These are phyloP conservation scores for Limenitis camilla DNA, from an alignment of 2,888 invertebrate species.

Conservation along the genomic window DNA sequence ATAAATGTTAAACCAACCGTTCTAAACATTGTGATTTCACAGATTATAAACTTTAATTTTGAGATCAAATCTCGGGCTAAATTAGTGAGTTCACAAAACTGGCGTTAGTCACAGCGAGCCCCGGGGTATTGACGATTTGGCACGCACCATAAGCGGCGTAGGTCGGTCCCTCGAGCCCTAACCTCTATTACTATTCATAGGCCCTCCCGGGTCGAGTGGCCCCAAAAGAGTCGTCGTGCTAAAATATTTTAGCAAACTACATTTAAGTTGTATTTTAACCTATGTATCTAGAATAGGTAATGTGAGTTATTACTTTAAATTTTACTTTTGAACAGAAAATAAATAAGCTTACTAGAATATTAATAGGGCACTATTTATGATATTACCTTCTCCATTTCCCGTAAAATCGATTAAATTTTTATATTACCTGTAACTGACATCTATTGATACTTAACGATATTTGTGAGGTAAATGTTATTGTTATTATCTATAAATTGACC, in stretches of 20 bases:
- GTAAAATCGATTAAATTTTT: conserved; percentile 11
- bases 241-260: conserved; percentile 22
- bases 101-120: conserved; percentile 50
- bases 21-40: conserved; percentile 2
- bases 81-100: conserved; percentile 51
- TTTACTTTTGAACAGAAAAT: no score
- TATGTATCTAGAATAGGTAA: neutral
- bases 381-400: conserved; percentile 1
- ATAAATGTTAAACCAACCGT: neutral
- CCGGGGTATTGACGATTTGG: conserved; percentile 67
- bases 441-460: conserved; percentile 24
- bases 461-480: conserved; percentile 59
- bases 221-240: conserved; percentile 25
- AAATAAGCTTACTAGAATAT: neutral
- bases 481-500: conserved; percentile 59
- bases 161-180: conserved; percentile 45
- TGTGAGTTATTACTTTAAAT: no score
- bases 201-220: conserved; percentile 41
- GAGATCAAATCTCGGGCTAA: conserved; percentile 38
- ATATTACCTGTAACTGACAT: conserved; percentile 6
- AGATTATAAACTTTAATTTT: conserved; percentile 10
- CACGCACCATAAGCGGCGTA: conserved; percentile 68
- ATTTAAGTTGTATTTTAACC: neutral
- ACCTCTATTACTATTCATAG: conserved; percentile 70
- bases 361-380: conserved; percentile 4